Base-by-base conservation (phyloP, 2,888 invertebrate genomes). In the Oscheius sp. region DNA sequence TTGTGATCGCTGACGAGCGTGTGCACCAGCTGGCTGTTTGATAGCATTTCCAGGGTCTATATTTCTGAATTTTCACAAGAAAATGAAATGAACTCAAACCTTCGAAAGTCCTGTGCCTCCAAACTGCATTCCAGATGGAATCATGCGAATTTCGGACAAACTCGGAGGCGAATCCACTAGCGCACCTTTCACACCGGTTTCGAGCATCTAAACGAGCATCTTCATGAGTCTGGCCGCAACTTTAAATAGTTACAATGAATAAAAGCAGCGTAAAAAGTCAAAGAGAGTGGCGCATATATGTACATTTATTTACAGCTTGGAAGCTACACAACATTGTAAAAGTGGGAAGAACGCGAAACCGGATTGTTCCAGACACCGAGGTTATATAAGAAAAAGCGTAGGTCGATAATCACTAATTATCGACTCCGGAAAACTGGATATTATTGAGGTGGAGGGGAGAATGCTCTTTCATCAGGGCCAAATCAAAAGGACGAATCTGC, bases 401-500 rank as follows among this genome's bases (percentile, higher is more conserved):
- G 21, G 21, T 2, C 7, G 32, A 55, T 29, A 55, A 2, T 21
- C 21, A 55, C 5, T 9, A 2, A 13, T 13, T 60, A 3, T 10
- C 32, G 33, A 60, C 35, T 32, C 60, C 60, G 35, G 35, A 33
- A 35, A 60, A 60, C 13, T 35, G 2, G 42, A 60, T 29, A 2
- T 42, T 42, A 42, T 0, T 7, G 42, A 42, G 4, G 42, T 60
- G 29, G 35, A 11, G 33, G 7, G 42, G n/a, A 35, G 37, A 35
- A 35, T 29, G 11, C 10, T 60, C 0, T 3, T 51, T 59, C 80
- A 80, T 80, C 13, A 2, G 53, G 48, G 75, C 66, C 55, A 75
- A 42, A 32, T 80, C 80, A 32, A 78, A 37, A 9, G 48, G 47
- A 32, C 78, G 65, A 1, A 80, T 2, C 7, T 11, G n/a, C 0